These are phyloP conservation scores for Hyperopisus bebe DNA, from an alignment of 2,113 vertebrate species.

Conservation along the genomic window DNA sequence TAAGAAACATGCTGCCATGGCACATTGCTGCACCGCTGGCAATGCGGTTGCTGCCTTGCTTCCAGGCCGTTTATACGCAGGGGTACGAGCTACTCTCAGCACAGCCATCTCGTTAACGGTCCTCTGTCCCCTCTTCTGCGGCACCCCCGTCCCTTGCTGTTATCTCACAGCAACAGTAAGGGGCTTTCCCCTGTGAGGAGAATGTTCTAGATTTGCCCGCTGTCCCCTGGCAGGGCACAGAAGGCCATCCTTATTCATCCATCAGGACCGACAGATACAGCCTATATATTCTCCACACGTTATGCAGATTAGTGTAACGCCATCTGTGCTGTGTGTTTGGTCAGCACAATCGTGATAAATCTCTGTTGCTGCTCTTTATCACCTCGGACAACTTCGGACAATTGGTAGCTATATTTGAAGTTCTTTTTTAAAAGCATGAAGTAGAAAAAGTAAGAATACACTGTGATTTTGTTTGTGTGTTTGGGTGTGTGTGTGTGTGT, in stretches of 20 bases:
- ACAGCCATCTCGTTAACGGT: conserved; percentile 29
- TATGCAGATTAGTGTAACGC: neutral
- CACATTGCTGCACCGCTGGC: conserved; percentile 19
- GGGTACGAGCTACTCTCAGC: conserved; percentile 12
- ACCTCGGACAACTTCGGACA: neutral
- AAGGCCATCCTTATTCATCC: neutral
- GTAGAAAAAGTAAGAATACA: neutral
- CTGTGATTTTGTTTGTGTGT: neutral
- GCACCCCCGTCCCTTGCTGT: conserved; percentile 33
- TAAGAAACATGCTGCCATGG: conserved; percentile 42
- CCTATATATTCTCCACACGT: neutral
- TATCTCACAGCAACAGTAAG: conserved; percentile 19
- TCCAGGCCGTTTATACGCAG: neutral
- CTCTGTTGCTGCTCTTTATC: neutral
- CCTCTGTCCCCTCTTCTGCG: conserved; percentile 17
- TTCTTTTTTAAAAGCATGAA: neutral
- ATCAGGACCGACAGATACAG: neutral
- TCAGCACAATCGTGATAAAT: neutral
- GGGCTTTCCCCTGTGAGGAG: neutral
- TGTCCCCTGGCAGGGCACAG: conserved; percentile 18
- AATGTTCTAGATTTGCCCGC: conserved; percentile 9
- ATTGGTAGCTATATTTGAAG: neutral
- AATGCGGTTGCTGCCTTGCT: neutral
- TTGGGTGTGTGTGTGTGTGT: no score
- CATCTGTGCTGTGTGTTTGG: neutral